phyloP scores from a whole-genome alignment of 92 coral and sea anemone species.

The Epizoanthus fatuus region DNA sequence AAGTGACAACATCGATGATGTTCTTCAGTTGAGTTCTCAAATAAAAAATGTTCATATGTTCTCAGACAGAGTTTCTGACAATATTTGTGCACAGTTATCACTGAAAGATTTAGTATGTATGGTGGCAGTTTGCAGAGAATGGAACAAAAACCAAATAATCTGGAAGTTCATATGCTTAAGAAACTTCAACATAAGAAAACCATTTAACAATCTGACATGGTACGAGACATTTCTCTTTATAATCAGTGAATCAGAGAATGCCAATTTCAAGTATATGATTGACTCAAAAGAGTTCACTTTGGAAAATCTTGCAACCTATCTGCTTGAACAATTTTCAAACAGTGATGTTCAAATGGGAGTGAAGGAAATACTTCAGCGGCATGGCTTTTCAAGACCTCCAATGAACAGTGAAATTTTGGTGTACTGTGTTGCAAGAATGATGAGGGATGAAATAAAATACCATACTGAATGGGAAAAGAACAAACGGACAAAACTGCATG shows the following conservation, averaged over 20 bases:
- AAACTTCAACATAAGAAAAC: constrained; percentile 4
- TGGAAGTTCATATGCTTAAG: constrained; percentile 11
- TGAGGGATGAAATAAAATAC: too few relatives aligned
- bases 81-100: background rate
- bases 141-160: constrained; percentile 11
- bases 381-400: too few relatives aligned
- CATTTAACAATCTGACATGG: constrained; percentile 12
- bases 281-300: background rate
- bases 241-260: constrained; percentile 7
- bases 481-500: too few relatives aligned
- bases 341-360: too few relatives aligned
- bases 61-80: constrained; percentile 13
- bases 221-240: constrained; percentile 14
- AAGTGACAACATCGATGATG: background rate
- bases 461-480: too few relatives aligned
- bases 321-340: too few relatives aligned
- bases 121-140: constrained; percentile 9
- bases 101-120: background rate
- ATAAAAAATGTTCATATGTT: background rate
- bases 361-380: too few relatives aligned
- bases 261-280: constrained; percentile 4
- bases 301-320: too few relatives aligned
- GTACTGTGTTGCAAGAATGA: too few relatives aligned
- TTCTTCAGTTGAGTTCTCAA: background rate
- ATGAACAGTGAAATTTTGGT: too few relatives aligned